Evolutionary conservation across 2,888 invertebrate genomes (phyloP), one percentile per base, ranked within the genome.

Genomic region (Dysmachus trigonus): DNA sequence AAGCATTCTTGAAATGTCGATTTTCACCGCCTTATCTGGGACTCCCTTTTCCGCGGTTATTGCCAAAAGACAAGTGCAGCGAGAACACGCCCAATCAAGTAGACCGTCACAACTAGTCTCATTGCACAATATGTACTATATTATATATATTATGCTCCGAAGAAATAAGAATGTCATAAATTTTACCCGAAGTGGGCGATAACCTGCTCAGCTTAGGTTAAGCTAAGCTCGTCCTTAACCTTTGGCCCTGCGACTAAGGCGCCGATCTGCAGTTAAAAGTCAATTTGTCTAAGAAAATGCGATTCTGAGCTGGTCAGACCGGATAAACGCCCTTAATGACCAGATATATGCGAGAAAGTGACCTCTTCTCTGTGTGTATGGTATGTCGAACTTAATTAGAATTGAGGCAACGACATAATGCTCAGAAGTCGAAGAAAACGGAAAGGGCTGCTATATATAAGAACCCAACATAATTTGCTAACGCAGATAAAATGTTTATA

Each of bases 361-460:
- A 53, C 31, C 30, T 33, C 10, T 18, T 22, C 62, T n/a, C n/a
- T 22, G 62, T 62, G 13, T 27, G 62, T 62, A 15, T 41, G 8
- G 15, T 41, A 18, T 22, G 33, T n/a, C 53, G 33, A 82, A 82
- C 81, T 82, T 82, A 82, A 82, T 82, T 82, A 82, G 81, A 62
- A 62, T 62, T 62, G 81, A 62, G 62, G 53, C 62, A 62, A 82
- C 27, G 33, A 81, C 31, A 13, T 41, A 53, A 53, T 81, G 47
- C 18, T n/a, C 13, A 51, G 27, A n/a, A n/a, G 18, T 27, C 62
- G 62, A 62, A 18, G 62, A 62, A 31, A 82, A 62, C 62, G 62
- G 41, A 77, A 47, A 27, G 27, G 41, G 47, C 41, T 27, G 7
- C n/a, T 41, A 8, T 41, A 10, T 5, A 30, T 38, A 38, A 35